These are phyloP conservation scores for Leptocoma aspasia DNA, from an alignment of 2,113 vertebrate species.

Conservation along the genomic window DNA sequence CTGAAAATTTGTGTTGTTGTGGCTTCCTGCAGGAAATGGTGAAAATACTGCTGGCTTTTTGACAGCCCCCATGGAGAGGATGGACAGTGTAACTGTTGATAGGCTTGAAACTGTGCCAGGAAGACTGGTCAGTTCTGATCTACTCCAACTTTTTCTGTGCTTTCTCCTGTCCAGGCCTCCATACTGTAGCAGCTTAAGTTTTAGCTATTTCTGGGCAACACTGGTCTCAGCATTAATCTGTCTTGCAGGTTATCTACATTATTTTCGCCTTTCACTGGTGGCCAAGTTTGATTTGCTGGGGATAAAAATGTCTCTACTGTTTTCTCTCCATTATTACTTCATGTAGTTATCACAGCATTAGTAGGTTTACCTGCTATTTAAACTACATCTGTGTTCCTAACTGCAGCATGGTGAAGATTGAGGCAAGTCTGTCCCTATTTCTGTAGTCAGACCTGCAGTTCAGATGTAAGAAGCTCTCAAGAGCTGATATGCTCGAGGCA, in stretches of 20 bases:
- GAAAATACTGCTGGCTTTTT: neutral
- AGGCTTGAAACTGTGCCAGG: neutral
- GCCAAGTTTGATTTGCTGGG: neutral
- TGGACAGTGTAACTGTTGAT: neutral
- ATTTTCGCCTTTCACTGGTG: neutral
- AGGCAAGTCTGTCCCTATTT: neutral
- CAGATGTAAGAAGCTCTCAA: neutral
- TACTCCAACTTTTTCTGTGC: neutral
- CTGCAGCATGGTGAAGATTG: neutral
- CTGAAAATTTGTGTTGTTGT: neutral
- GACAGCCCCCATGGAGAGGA: neutral
- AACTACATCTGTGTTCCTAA: neutral
- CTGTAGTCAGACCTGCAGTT: neutral
- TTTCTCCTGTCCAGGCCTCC: neutral
- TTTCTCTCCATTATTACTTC: neutral
- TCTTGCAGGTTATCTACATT: fast-evolving
- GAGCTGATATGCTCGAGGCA: neutral
- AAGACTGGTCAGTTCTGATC: neutral
- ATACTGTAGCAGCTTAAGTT: neutral
- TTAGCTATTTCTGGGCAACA: neutral
- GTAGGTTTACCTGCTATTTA: neutral
- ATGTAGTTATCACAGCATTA: neutral
- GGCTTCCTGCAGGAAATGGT: neutral
- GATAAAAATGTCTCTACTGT: neutral
- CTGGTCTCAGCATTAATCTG: neutral